These are phyloP conservation scores for Leptopilina drosophilae DNA, from an alignment of 2,888 invertebrate species.

Conservation along the genomic window DNA sequence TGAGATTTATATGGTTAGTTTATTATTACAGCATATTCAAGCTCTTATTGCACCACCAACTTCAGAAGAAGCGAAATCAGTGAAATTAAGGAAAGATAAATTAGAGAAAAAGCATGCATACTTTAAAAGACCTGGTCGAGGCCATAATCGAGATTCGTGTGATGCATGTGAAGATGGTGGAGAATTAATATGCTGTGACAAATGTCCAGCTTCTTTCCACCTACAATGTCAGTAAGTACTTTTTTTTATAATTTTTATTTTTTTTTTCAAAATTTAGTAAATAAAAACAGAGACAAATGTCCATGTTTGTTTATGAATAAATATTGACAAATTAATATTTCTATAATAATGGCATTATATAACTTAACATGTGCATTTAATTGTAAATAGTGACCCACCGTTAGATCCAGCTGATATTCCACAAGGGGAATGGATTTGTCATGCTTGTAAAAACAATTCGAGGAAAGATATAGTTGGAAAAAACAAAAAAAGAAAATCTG, in stretches of 20 bases:
- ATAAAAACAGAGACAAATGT: too few relatives aligned
- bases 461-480: conserved; percentile 66
- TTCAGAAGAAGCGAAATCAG: conserved; percentile 84
- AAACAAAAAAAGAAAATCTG: conserved; percentile 74
- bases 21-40: conserved; percentile 86
- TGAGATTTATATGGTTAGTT: too few relatives aligned
- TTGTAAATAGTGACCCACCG: conserved; percentile 89
- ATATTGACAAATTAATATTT: too few relatives aligned
- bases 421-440: conserved; percentile 93
- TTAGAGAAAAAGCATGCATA: conserved; percentile 86
- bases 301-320: too few relatives aligned
- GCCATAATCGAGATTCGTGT: conserved; percentile 94
- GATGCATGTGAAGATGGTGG: conserved; percentile 97
- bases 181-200: conserved; percentile 96
- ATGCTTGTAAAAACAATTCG: conserved; percentile 83
- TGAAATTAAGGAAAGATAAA: conserved; percentile 78
- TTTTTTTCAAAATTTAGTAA: too few relatives aligned
- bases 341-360: too few relatives aligned
- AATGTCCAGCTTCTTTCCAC: conserved; percentile 97
- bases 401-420: conserved; percentile 93
- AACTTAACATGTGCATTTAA: too few relatives aligned
- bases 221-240: conserved; percentile 92
- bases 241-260: too few relatives aligned
- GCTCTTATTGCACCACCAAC: conserved; percentile 92
- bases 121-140: conserved; percentile 90